phyloP scores from a whole-genome alignment of 2,113 vertebrate species.

The Ivindomyrus marchei region DNA sequence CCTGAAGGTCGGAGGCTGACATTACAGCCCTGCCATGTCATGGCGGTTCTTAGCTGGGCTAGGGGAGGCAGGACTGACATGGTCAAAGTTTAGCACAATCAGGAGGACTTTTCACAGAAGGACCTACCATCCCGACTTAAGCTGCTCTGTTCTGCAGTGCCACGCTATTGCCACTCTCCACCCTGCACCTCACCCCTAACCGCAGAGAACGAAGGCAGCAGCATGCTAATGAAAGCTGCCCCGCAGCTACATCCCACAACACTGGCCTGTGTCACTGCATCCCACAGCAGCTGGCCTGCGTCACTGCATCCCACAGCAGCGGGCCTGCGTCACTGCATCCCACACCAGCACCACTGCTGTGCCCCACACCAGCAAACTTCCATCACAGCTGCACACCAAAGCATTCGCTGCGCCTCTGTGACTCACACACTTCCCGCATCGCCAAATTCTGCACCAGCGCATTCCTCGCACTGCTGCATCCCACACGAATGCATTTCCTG shows the following conservation, averaged over 20 bases:
- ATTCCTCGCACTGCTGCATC: not conserved
- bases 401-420: not conserved
- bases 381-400: not conserved
- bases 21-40: not conserved
- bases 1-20: not conserved
- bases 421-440: not conserved
- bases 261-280: not conserved
- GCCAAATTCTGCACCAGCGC: not conserved
- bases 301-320: not conserved
- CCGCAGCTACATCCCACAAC: not conserved
- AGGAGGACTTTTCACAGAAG: not conserved
- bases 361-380: not conserved
- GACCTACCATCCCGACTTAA: too few relatives aligned
- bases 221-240: not conserved
- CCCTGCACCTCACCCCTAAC: not conserved
- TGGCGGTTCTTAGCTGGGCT: not conserved
- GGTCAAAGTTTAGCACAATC: not conserved
- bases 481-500: not conserved
- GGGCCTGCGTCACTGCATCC: not conserved
- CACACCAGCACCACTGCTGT: not conserved
- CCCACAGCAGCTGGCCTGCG: not conserved
- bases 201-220: not conserved
- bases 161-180: not conserved
- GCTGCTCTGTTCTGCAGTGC: not conserved
- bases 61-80: too few relatives aligned